Base-by-base conservation (phyloP, 2,797 vertebrate genomes). In the Siniperca scherzeri region DNA sequence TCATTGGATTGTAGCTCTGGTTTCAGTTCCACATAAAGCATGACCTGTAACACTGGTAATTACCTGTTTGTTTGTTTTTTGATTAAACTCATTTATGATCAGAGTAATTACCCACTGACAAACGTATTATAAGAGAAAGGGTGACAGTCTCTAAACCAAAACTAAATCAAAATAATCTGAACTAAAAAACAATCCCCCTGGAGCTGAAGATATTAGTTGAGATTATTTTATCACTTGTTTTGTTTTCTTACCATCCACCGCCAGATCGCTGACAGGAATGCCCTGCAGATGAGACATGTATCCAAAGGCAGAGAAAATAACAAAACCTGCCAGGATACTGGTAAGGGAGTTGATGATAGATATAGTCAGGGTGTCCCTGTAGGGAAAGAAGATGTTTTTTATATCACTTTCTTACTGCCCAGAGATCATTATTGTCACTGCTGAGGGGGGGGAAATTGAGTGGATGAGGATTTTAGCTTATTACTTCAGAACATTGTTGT, bases 241-340 rank as follows among this genome's bases (percentile, higher is more conserved):
- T 30, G 21, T 74, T 73, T 67, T 82, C 92, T 91, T 77, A 96
- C 96, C 96, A 52, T 96, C 96, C 27, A 96, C 96, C 30, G 96
- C 96, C 57, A 96, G 87, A 0, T 95, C 19, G 17, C 62, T 88
- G 79, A 96, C 83, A 8, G 93, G 93, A 61, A 96, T 82, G 11
- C 91, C 90, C 84, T 96, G 95, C 27, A 96, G 91, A 60, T 96
- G 61, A 36, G 96, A 96, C 96, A 96, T 96, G 87, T 96, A 96
- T 14, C 96, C 96, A 38, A 97, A 94, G 3, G 95, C 96, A 16
- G 96, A 96, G 89, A 97, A 97, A 68, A 97, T 96, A 56, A 96
- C 95, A 69, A 96, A 96, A 4, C 96, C 96, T 48, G 96, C 91
- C 50, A 97, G 73, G 83, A 96, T 94, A 38, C 96, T 96, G 64